Conservation (phyloP, 2,888 invertebrate genomes). For the Augiades crinisus region DNA sequence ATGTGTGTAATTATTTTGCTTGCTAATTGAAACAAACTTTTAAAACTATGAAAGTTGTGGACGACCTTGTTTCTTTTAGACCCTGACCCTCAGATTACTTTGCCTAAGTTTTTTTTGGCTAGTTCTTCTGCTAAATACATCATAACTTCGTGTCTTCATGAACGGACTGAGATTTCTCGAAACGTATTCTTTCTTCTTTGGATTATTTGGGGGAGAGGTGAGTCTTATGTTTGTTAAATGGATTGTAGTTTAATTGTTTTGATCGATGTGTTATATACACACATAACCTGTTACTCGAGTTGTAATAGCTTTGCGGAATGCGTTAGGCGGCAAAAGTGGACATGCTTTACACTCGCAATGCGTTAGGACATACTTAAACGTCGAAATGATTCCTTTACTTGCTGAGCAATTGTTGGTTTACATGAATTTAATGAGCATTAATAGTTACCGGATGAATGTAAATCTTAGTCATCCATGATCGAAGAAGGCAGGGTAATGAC, state of each 20-base stretch:
- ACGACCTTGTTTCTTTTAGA: constrained; percentile 32
- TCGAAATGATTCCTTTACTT: no score
- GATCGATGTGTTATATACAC: not conserved
- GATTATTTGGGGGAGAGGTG: constrained; percentile 17
- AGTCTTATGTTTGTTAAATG: not conserved
- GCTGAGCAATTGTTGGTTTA: no score
- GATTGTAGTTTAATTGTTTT: constrained; percentile 6
- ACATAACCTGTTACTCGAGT: constrained; percentile 11
- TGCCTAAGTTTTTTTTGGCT: constrained; percentile 13
- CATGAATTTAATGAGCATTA: no score
- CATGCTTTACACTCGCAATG: no score
- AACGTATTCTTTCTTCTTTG: not conserved
- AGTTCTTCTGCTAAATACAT: constrained; percentile 6
- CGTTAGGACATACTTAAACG: no score
- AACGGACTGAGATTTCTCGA: not conserved
- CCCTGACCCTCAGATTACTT: constrained; percentile 41
- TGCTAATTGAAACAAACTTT: constrained; percentile 13
- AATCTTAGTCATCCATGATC: no score
- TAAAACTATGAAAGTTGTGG: constrained; percentile 38
- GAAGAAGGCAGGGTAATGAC: no score
- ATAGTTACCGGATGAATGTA: no score
- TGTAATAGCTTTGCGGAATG: not conserved
- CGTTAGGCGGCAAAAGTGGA: not conserved
- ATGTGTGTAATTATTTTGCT: constrained; percentile 20
- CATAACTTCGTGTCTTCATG: constrained; percentile 9